Evolutionary conservation across 2,888 invertebrate genomes (phyloP), one percentile per base, ranked within the genome.

Genomic region (Trissonchulus latispiculum): DNA sequence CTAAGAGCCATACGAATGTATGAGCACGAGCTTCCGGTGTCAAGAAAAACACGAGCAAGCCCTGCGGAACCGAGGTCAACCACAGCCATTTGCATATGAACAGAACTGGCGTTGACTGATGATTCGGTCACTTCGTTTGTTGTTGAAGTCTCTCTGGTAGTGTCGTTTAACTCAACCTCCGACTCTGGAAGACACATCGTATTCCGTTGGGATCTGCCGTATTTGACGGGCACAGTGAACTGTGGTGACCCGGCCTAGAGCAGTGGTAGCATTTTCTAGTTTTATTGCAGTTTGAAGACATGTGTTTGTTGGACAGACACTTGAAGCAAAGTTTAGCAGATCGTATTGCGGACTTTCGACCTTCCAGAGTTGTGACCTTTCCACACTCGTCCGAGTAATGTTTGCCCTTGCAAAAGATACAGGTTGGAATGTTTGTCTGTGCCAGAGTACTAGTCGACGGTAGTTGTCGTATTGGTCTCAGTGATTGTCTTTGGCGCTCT

Each of bases 291-390:
- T 59, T n/a, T 18, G 18, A n/a, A 18, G n/a, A 23, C 18, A n/a
- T 59, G n/a, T 59, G 59, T 59, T 59, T 59, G 59, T 18, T 59
- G 59, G 59, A 59, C 59, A 59, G 59, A 59, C 59, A 59, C 59
- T 59, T 59, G 59, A 59, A 59, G 59, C 59, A 59, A n/a, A 18
- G 59, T n/a, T 59, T 59, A n/a, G 18, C 59, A 23, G n/a, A 59
- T 59, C n/a, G 18, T 59, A 59, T n/a, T 59, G 18, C n/a, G 18
- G 59, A 59, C n/a, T n/a, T 18, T 23, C 59, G 59, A 23, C n/a
- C 59, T 59, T 59, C 59, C 18, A 59, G n/a, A n/a, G 18, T 59
- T 18, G 59, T 23, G 18, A 59, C 59, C 59, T 59, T 59, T 59
- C n/a, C 18, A 59, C 59, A 59, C 59, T 23, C 59, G 59, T 59